Evolutionary conservation across 1,140 invertebrate genomes (phyloP), one percentile per base, ranked within the genome.

Genomic region (Ridgeia piscesae): DNA sequence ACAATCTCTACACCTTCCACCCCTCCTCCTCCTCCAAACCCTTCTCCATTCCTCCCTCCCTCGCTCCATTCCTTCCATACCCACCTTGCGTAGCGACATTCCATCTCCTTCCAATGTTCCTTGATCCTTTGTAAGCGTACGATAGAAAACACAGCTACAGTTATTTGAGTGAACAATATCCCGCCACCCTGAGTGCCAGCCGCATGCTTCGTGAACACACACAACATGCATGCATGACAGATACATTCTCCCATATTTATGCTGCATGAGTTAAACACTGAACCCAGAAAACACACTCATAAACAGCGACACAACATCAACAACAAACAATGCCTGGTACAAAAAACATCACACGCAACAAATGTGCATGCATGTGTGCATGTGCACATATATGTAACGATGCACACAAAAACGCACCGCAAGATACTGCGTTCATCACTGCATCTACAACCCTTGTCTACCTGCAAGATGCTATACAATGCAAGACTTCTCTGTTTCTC

Each of bases 61-160:
- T 31, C 58, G 1, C 58, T 31, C 27, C 58, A 4, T 89, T n/a
- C 42, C 48, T 34, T 21, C 91, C 34, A 17, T 11, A 92, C 33
- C 34, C 88, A 92, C 91, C 91, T 92, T 92, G 91, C 33, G 31
- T 77, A 92, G 34, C 21, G 33, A 88, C 88, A 48, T 88, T 92
- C 91, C 91, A 92, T 92, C 88, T 92, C 91, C n/a, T 92, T 92
- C 88, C 50, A 88, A 0, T 92, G 91, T 9, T 88, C 33, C 48
- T 92, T 92, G 33, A 92, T 92, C 91, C 91, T 92, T 92, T 34
- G 34, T 35, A 42, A 34, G 48, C 48, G n/a, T n/a, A 92, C 4
- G 58, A 77, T 77, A 77, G 17, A 77, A 77, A 77, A 77, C 58
- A 77, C 58, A 27, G 11, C 58, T 17, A 42, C 42, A 77, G 58